phyloP scores from a whole-genome alignment of 2,113 vertebrate genomes.

The Sinocyclocheilus anophthalmus region DNA sequence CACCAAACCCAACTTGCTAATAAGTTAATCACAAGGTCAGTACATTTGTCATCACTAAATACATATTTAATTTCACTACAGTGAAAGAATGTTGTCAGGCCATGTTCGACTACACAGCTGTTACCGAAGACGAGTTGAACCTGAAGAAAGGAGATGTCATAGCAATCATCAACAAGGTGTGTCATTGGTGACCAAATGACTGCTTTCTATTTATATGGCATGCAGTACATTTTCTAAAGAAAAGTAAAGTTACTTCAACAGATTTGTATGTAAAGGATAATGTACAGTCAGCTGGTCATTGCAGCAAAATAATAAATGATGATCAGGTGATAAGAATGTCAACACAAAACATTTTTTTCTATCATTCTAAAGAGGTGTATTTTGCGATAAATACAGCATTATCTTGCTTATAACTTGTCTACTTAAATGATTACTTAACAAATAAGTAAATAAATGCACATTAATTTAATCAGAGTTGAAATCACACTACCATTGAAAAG shows the following conservation, averaged over 20 bases:
- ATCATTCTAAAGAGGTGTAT: not conserved
- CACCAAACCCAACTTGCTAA: not conserved
- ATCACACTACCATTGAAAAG: no score
- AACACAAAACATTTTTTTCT: not conserved
- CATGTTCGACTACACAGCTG: conserved; percentile 81
- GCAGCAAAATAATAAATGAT: not conserved
- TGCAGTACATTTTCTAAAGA: not conserved
- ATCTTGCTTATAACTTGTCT: not conserved
- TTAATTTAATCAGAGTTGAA: no score
- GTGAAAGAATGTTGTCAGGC: conserved; percentile 77
- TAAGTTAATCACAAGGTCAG: not conserved
- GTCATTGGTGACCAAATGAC: not conserved
- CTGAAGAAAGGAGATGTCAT: conserved; percentile 79
- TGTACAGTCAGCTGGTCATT: not conserved
- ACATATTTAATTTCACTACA: conserved; percentile 50
- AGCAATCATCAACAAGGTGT: conserved; percentile 80
- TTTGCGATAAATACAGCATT: not conserved
- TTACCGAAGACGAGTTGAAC: conserved; percentile 78
- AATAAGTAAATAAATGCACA: not conserved
- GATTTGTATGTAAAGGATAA: not conserved
- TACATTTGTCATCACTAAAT: not conserved
- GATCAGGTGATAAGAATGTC: not conserved
- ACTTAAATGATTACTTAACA: not conserved
- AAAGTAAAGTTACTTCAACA: not conserved
- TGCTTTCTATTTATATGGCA: not conserved